Evolutionary conservation across 2,113 vertebrate genomes (phyloP), one percentile per base, ranked within the genome.

Genomic region (Machaerirhynchus nigripectus): DNA sequence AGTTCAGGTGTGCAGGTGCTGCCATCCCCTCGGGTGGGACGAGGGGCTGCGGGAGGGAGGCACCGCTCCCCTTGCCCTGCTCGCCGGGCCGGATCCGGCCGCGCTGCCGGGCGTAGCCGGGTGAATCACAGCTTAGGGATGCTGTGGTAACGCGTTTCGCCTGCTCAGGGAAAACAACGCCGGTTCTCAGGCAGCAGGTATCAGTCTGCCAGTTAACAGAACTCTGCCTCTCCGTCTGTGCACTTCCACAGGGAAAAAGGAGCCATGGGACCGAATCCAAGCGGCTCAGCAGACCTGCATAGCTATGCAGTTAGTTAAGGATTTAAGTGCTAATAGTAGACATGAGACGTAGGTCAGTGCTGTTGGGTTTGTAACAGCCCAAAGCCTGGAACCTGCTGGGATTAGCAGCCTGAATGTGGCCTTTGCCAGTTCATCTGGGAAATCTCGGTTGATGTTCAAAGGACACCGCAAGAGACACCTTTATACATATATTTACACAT

Each of bases 251-350:
- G 74, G 30, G 31, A 61, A 15, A 60, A 80, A 73, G 47, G 46
- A 87, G 47, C 23, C 19, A 3, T 27, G 81, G 65, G 84, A 64
- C 28, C 8, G 9, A 40, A n/a, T 78, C 65, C 65, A 61, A 61
- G 57, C 11, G 5, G 39, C 87, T 87, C 60, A 17, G 56, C 63
- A 75, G 92, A n/a, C 40, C 18, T 23, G 12, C 53, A 46, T 61
- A 93, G 53, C 70, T 65, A 46, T 93, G 92, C 40, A 30, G 47
- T 93, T 89, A 85, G 61, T 89, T 63, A 46, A 84, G 85, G 67
- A 28, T 46, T 73, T 76, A 31, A 71, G 46, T 21, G 40, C 82
- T 85, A 79, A 76, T 64, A 73, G 95, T 27, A 49, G 78, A 40
- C 23, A 3, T 3, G 31, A 83, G 84, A 6, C 0, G 1, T 44